A percentile compares a stretch with the other conserved stretches of the same genome.
Conservation (phyloP, 1,140 invertebrate genomes). For the Aphelenchoides besseyi region DNA sequence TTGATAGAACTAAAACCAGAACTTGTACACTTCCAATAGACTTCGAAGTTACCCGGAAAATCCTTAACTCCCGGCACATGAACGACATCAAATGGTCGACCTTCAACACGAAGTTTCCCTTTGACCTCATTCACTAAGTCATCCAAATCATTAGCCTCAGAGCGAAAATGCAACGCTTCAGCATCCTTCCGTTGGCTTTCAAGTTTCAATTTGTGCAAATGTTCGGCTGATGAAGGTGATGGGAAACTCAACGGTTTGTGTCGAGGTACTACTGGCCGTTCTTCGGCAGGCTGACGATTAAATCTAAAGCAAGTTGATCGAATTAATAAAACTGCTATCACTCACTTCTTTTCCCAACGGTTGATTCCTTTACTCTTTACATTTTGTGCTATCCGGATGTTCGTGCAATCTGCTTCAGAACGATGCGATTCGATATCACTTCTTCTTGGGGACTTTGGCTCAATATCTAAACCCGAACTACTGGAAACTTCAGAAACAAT, state of each 20-base stretch:
- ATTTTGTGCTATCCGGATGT: no score
- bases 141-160: not conserved
- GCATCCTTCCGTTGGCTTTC: not conserved
- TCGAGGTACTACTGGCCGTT: not conserved
- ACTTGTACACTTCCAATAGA: not conserved
- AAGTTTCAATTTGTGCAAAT: not conserved
- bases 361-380: no score
- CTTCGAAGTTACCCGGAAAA: constrained; percentile 23
- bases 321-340: no score
- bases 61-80: not conserved
- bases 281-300: not conserved
- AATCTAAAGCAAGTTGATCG: no score
- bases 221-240: not conserved
- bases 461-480: no score
- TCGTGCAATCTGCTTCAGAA: no score
- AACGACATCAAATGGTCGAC: not conserved
- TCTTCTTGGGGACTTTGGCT: no score
- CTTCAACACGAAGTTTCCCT: not conserved
- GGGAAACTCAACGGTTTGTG: not conserved
- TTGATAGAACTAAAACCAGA: constrained; percentile 45
- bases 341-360: no score
- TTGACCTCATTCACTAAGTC: not conserved
- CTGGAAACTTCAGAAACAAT: no score
- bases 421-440: no score
- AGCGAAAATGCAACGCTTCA: not conserved